Base-by-base conservation (phyloP, 2,888 invertebrate genomes). In the Chesias legatella region DNA sequence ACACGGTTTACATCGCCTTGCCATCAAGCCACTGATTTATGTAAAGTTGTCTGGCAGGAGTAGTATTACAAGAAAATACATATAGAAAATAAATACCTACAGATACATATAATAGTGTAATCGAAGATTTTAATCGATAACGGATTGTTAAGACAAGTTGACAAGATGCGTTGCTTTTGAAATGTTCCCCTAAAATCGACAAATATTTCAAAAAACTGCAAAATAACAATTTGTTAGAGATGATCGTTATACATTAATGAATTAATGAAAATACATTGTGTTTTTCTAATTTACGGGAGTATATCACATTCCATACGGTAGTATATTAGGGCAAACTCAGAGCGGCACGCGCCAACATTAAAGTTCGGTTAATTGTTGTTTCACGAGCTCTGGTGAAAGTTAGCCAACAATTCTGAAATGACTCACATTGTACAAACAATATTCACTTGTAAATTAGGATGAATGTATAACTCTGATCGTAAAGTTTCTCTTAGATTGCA, bases 351-450 rank as follows among this genome's bases (percentile, higher is more conserved):
- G 53, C 51, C 40, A 53, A 53, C 58, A 51, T 57, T 59, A 58
- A 65, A 58, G 57, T 56, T 41, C 44, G 54, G 65, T 66, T 78
- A 76, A 79, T 79, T 79, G 67, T 72, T 67, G 60, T 55, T 61
- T 53, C 77, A 80, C 75, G 73, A 72, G 60, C 60, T 56, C 52
- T 57, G 77, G 84, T 79, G 84, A 86, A 86, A 86, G 84, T 80
- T 72, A 72, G 59, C 67, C 73, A 65, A 62, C 70, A 64, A 66
- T 74, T 75, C 69, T 63, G 60, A 76, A 75, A 73, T 81, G 79
- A 84, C 66, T 81, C 80, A 79, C 79, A 75, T 76, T 74, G 67
- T 68, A 73, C 70, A 69, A 78, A 73, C 73, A 79, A 77, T 80
- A 77, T 75, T 72, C 72, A 78, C 72, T 65, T 79, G 78, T 76